Base-by-base conservation (phyloP, 1,140 invertebrate genomes). In the Dolichoris vasculosae region DNA sequence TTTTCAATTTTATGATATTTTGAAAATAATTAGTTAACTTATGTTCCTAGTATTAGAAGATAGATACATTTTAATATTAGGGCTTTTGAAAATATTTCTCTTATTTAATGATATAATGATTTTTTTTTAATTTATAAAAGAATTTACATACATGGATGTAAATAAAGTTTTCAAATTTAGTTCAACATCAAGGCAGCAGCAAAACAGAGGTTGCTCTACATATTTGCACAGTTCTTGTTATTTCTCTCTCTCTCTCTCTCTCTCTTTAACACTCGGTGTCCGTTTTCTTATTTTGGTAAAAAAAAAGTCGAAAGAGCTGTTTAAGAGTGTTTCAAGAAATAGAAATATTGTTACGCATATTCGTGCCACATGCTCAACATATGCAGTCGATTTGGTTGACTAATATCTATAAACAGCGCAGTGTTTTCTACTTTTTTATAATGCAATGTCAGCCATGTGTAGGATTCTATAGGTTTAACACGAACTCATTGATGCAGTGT, bases 301-400 rank as follows among this genome's bases (percentile, higher is more conserved):
- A 81, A 80, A 84, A 51, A 32, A 46, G 51, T n/a, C 63, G 46
- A 51, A 71, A 0, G 75, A 79, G 75, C 76, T 69, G 76, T n/a
- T 43, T 59, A 84, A 84, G 63, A 84, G 51, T 11, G 71, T 64
- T 43, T 48, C 20, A 32, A n/a, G 43, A 20, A 63, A 20, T 76
- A 85, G 79, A 85, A 85, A 85, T 67, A 82, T 82, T 64, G 75
- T 79, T 73, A 73, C 59, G 81, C 79, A 79, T 67, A 83, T 83
- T 86, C 76, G 75, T 26, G 32, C n/a, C 85, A 86, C 76, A 83
- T 86, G 85, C 73, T 63, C 26, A n/a, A 38, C 85, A 86, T 43
- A 83, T 86, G 85, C 79, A 78, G 79, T 23, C 79, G 73, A 82
- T 82, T 82, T 77, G 13, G 77, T 85, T 77, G 85, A 73, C 85